A percentile compares a stretch with the other conserved stretches of the same genome.
Conservation (phyloP, 2,113 vertebrate species). For the Hemiscyllium ocellatum region DNA sequence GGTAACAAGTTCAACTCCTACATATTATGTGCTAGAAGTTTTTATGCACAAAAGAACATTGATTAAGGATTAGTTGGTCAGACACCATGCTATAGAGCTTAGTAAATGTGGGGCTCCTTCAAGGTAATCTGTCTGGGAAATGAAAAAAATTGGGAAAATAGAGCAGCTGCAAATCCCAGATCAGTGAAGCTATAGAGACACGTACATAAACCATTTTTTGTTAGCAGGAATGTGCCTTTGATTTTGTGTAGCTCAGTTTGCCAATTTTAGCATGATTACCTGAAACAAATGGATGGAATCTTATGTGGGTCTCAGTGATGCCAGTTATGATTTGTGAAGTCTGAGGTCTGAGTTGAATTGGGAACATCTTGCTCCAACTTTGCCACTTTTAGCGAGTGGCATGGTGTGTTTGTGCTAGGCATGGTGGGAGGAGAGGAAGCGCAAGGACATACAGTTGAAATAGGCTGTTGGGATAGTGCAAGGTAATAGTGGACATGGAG, state of each 20-base stretch:
- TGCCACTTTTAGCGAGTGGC: no score
- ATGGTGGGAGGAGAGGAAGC: no score
- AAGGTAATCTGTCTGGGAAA: neutral
- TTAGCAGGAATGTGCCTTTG: conserved; percentile 5
- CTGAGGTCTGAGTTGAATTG: no score
- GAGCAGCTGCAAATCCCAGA: neutral
- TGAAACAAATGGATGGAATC: neutral
- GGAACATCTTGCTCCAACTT: no score
- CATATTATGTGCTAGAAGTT: neutral
- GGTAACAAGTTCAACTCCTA: neutral
- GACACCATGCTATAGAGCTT: neutral
- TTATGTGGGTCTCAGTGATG: no score
- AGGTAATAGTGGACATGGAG: no score
- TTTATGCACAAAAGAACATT: neutral
- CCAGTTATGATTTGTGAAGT: no score
- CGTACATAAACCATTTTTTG: neutral
- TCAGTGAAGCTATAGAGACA: neutral
- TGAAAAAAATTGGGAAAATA: neutral
- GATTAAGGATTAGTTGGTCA: neutral
- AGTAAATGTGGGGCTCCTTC: conserved; percentile 27
- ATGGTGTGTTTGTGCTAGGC: no score
- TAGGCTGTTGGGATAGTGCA: no score
- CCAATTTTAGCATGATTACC: neutral
- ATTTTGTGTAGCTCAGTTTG: neutral
- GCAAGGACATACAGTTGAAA: no score